A percentile compares a stretch with the other conserved stretches of the same genome.
phyloP scores from a whole-genome alignment of 2,888 invertebrate genomes.

The Melipona bicolor region DNA sequence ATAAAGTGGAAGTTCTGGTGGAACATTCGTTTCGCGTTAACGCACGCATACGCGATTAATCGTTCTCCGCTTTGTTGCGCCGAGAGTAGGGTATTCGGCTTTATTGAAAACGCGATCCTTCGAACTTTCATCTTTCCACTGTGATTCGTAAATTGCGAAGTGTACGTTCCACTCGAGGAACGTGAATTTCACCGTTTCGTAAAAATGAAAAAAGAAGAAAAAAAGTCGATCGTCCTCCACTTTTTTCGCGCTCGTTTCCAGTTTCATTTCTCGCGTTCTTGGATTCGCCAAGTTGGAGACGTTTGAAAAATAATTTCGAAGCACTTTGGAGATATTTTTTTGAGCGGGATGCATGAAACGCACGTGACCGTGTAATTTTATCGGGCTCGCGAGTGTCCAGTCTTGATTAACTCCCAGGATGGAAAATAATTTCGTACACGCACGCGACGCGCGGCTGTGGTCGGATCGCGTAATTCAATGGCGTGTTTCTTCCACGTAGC shows the following conservation, averaged over 20 bases:
- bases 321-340: background rate
- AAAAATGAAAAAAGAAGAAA: too few relatives aligned
- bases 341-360: background rate
- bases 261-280: background rate
- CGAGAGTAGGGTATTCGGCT: background rate
- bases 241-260: too few relatives aligned
- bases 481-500: too few relatives aligned
- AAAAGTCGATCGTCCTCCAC: background rate
- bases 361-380: too few relatives aligned
- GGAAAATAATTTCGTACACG: too few relatives aligned
- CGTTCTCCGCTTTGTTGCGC: background rate
- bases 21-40: background rate
- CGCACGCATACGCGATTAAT: conserved; percentile 29
- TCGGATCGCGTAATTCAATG: too few relatives aligned
- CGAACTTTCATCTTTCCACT: background rate
- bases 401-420: too few relatives aligned
- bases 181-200: background rate
- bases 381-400: too few relatives aligned
- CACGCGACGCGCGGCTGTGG: too few relatives aligned
- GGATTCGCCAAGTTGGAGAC: too few relatives aligned
- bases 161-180: background rate
- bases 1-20: conserved; percentile 4
- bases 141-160: background rate
- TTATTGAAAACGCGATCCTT: conserved; percentile 14
- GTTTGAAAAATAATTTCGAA: background rate